A percentile compares a stretch with the other conserved stretches of the same genome.
Conservation (phyloP, 2,797 vertebrate species). For the Ctenosaura bakeri region DNA sequence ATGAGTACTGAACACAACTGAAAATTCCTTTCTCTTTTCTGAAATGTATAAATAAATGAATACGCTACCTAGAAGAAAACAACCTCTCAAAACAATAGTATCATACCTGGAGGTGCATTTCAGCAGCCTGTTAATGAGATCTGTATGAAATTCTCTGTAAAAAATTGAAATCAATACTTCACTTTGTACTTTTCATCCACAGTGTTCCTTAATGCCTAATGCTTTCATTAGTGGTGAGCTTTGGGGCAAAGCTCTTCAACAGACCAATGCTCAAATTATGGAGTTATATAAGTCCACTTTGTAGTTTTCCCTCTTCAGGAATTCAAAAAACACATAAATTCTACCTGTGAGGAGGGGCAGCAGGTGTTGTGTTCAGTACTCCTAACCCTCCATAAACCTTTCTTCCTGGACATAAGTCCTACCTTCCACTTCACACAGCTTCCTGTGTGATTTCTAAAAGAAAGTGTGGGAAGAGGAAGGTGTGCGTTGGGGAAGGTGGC, state of each 20-base stretch:
- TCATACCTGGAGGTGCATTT: slow-evolving; percentile 65
- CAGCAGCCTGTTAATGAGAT: slow-evolving; percentile 55
- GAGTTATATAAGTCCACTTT: not conserved
- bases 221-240: slow-evolving; percentile 17
- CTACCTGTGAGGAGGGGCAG: too few relatives aligned
- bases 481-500: too few relatives aligned
- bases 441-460: too few relatives aligned
- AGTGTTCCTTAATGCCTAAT: slow-evolving; percentile 11
- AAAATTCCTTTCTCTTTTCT: not conserved
- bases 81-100: slow-evolving; percentile 54
- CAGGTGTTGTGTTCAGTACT: not conserved
- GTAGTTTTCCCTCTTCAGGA: not conserved
- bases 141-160: slow-evolving; percentile 17
- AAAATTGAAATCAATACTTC: slow-evolving; percentile 46
- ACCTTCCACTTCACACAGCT: not conserved
- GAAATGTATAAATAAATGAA: slow-evolving; percentile 59
- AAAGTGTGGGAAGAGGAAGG: too few relatives aligned
- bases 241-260: slow-evolving; percentile 32
- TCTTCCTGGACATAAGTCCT: not conserved
- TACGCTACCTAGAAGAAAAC: slow-evolving; percentile 55
- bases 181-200: slow-evolving; percentile 49
- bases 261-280: not conserved
- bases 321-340: too few relatives aligned
- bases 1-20: slow-evolving; percentile 25
- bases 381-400: not conserved